Conservation (phyloP, 2,113 vertebrate species). For the Butorides virescens region DNA sequence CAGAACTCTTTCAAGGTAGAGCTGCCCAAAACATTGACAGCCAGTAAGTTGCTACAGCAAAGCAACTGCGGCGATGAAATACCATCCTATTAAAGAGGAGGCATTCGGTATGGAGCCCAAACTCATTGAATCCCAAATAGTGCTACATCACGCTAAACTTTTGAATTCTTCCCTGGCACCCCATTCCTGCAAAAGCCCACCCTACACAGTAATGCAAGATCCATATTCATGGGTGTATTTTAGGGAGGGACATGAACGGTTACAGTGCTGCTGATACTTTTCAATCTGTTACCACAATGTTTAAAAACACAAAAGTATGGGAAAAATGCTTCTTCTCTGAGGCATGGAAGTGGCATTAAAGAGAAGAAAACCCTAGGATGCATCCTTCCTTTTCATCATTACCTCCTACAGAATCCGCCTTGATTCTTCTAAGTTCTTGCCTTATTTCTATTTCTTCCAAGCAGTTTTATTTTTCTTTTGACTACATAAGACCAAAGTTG, state of each 20-base stretch:
- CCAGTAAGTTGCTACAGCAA: background rate
- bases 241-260: background rate
- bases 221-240: background rate
- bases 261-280: background rate
- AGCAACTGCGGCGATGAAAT: background rate
- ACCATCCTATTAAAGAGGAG: background rate
- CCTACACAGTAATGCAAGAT: background rate
- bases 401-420: background rate
- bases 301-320: background rate
- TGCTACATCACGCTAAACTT: background rate
- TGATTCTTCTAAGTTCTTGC: background rate
- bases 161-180: background rate
- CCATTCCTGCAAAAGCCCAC: background rate
- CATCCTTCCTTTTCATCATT: background rate
- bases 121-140: background rate
- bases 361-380: background rate
- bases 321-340: background rate
- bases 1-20: fast-evolving
- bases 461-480: background rate
- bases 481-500: background rate
- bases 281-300: background rate
- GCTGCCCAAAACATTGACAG: background rate
- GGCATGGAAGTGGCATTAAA: background rate
- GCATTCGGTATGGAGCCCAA: background rate
- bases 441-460: background rate